These are phyloP conservation scores for Grammomys dolichurus DNA, from an alignment of 2,113 vertebrate genomes.

Conservation along the genomic window DNA sequence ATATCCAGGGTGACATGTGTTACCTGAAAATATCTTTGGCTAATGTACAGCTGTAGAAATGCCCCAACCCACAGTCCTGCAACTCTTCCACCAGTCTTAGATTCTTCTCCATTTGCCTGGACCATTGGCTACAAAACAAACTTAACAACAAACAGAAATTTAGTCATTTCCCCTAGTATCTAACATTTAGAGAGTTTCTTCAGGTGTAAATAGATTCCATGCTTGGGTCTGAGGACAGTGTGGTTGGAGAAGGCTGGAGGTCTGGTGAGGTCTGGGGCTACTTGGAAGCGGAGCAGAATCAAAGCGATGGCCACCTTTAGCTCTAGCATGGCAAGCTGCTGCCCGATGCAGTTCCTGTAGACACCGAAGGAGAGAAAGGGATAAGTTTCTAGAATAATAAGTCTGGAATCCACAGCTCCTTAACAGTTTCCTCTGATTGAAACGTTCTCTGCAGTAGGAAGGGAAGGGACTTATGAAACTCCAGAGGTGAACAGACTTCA, in stretches of 20 bases:
- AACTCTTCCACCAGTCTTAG: neutral
- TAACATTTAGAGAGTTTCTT: constrained; percentile 75
- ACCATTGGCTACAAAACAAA: constrained; percentile 2
- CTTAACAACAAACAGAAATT: neutral
- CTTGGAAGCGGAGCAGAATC: constrained; percentile 88
- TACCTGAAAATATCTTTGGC: neutral
- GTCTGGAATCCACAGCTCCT: neutral
- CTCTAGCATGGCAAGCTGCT: constrained; percentile 94
- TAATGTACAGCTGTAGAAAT: neutral
- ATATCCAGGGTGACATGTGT: neutral
- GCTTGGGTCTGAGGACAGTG: constrained; percentile 89
- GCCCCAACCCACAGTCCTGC: neutral
- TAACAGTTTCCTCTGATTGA: neutral
- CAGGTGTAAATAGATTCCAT: constrained; percentile 90
- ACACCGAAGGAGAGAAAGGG: neutral
- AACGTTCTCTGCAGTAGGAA: neutral
- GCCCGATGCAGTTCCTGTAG: constrained; percentile 95
- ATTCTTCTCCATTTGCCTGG: neutral
- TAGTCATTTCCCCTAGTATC: neutral
- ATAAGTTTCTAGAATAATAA: neutral
- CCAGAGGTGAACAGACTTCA: neutral
- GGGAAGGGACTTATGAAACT: neutral
- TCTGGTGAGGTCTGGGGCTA: constrained; percentile 81
- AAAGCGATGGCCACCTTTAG: constrained; percentile 90
- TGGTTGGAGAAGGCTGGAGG: constrained; percentile 59